Conservation (phyloP, 2,797 vertebrate species). For the Ciconia nigra region DNA sequence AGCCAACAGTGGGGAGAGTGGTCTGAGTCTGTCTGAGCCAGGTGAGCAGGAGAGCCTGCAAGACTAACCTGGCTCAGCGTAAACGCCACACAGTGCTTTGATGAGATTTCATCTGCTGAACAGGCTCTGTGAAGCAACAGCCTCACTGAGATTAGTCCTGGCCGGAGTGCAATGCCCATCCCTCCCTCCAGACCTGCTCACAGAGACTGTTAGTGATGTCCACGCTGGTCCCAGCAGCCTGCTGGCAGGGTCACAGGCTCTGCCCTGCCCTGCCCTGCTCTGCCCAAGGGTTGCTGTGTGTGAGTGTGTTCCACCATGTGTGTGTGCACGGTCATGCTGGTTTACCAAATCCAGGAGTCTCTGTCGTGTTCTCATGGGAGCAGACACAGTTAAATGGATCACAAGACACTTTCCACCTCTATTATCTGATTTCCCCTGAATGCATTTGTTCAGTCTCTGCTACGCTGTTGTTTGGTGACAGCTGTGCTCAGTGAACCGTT, state of each 20-base stretch:
- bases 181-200: neutral
- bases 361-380: neutral
- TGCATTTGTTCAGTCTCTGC: constrained; percentile 33
- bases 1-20: neutral
- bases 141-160: neutral
- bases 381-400: constrained; percentile 56
- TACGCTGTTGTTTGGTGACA: constrained; percentile 31
- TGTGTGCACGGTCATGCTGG: fast-evolving
- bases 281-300: neutral
- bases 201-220: neutral
- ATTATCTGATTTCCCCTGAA: constrained; percentile 39
- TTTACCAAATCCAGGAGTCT: neutral
- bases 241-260: fast-evolving
- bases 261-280: neutral
- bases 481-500: constrained; percentile 60
- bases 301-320: fast-evolving
- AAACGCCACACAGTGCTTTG: neutral
- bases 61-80: neutral
- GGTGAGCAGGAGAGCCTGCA: neutral
- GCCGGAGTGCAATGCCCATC: neutral
- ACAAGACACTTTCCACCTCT: constrained; percentile 46
- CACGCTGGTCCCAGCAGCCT: neutral
- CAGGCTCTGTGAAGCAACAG: neutral
- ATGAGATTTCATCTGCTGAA: neutral
- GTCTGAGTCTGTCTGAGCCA: constrained; percentile 30